Evolutionary conservation across 2,113 vertebrate genomes (phyloP), one percentile per base, ranked within the genome.

Genomic region (Clarias batrachus): DNA sequence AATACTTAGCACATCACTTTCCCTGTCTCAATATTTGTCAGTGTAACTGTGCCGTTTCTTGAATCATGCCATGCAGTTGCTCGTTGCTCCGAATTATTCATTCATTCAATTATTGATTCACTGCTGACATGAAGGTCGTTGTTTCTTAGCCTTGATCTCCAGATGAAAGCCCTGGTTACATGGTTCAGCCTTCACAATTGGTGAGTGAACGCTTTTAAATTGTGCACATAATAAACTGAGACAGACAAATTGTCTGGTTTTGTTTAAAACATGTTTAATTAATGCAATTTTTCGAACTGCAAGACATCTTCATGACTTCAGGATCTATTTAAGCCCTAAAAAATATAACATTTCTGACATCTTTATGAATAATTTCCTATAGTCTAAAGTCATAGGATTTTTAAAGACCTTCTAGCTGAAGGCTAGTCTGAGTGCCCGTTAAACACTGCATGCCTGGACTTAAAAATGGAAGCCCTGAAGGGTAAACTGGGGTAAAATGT

Each of bases 51-150:
- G 9, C 37, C 25, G 70, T 41, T 74, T 77, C 48, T n/a, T 4
- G 7, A 52, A 77, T 8, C 73, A 52, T 9, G 21, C 73, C 41
- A 25, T 52, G 17, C 8, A 74, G 8, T 48, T 48, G 17, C 17
- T 12, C 37, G 48, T 12, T n/a, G 9, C 37, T 52, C 21, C 41
- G n/a, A 48, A 52, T 77, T 54, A 77, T 54, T 77, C 11, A 77
- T 77, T 77, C 23, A 77, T 76, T 76, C n/a, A 30, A 52, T 76
- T 12, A 76, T n/a, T 76, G 23, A n/a, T 54, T 77, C 25, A 77
- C 3, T 54, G 14, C 74, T 77, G 74, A 77, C 48, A 77, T 54
- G 48, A 77, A 77, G 25, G 74, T 27, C 12, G 7, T 48, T 5
- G 17, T 76, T 76, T 76, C 37, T 52, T 25, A 48, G 73, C 73